Base-by-base conservation (phyloP, 2,113 vertebrate genomes). In the Thunnus thynnus region DNA sequence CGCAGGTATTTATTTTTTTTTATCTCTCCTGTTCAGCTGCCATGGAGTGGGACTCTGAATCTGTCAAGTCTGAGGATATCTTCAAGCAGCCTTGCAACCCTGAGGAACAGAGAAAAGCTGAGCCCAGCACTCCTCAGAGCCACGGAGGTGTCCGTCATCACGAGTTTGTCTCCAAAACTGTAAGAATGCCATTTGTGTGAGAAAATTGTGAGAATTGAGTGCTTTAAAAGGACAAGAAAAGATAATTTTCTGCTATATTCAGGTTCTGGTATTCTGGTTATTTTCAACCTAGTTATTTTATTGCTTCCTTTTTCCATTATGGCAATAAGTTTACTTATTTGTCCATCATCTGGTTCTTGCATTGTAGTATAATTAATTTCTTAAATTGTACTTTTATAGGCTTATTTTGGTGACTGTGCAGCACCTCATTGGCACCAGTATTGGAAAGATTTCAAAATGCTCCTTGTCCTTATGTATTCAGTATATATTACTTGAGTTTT, bases 121-220 rank as follows among this genome's bases (percentile, higher is more conserved):
- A 85, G 47, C 92, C 95, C 13, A 84, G 94, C 80, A 99, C 98
- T 9, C 97, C 97, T 0, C 96, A 97, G 80, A 93, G 17, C 90
- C 95, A 88, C 0, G 95, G 93, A 1, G 94, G 95, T 11, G 93
- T 96, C 83, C 96, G 97, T 63, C 94, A 96, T 52, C 98, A 99
- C 0, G 97, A 98, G 71, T 99, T 99, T 41, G 96, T 97, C 17
- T 98, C 98, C 0, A 99, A 99, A 94, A 99, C 98, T 84, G 98
- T 99, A 93, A 87, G 82, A 54, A 5, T 51, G 12, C 5, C 3
- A 1, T 17, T 32, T 51, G 18, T 57, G 16, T 61, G 27, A 20
- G 18, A 61, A 41, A 25, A 51, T 20, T 22, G 2, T 3, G 46
- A 30, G 36, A 41, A 8, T 6, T 41, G 20, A 56, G 51, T 52